Percentiles rank a stretch among this genome's conserved stretches.
These are phyloP conservation scores for Antheraea mylitta DNA, from an alignment of 1,140 invertebrate genomes.

Conservation along the genomic window DNA sequence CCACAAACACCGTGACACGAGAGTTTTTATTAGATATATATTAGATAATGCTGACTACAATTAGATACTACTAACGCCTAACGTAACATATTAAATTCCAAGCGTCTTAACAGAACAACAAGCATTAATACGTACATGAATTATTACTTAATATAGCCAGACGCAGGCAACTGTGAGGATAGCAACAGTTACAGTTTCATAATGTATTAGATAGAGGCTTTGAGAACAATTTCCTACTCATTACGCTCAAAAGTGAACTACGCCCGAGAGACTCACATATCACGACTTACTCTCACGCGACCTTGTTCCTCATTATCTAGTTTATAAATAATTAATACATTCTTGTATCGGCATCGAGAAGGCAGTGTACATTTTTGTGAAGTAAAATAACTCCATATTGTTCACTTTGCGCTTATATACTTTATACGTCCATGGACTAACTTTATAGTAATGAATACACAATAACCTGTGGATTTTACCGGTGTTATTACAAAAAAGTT, in stretches of 20 bases:
- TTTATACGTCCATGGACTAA: too few species aligned
- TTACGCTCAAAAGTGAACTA: constrained; percentile 27
- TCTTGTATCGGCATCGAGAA: neutral
- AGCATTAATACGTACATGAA: neutral
- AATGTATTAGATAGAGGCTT: constrained; percentile 26
- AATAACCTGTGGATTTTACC: too few species aligned
- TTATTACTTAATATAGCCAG: constrained; percentile 9
- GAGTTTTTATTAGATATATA: too few species aligned
- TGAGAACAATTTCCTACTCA: constrained; percentile 21
- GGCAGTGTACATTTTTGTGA: neutral
- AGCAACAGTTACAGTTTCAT: constrained; percentile 12
- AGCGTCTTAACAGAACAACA: neutral
- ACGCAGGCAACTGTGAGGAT: neutral
- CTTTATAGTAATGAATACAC: too few species aligned
- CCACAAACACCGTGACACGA: too few species aligned
- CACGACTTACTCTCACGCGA: constrained; percentile 5
- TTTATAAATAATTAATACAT: constrained; percentile 13
- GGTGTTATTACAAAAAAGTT: too few species aligned
- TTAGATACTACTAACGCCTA: neutral
- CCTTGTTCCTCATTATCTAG: constrained; percentile 4
- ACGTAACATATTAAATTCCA: neutral
- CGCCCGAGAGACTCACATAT: constrained; percentile 21
- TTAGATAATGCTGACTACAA: neutral
- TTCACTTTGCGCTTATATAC: too few species aligned
- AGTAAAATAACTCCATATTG: neutral